Conservation (phyloP, 2,888 invertebrate species). For the Steinernema scapterisci region DNA sequence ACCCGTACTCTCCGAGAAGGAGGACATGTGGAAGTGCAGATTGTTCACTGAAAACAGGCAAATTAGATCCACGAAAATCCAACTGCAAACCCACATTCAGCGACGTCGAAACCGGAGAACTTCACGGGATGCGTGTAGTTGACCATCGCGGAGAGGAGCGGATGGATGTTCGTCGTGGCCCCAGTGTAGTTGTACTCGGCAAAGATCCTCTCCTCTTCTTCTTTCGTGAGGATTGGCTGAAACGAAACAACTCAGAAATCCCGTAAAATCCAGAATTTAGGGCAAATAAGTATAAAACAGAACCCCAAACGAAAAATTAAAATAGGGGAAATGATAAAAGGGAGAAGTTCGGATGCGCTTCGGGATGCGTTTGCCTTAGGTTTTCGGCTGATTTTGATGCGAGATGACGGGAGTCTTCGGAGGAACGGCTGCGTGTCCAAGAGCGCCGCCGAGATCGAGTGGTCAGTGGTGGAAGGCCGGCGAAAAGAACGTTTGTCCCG, state of each 20-base stretch:
- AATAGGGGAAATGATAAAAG: neutral
- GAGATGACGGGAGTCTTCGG: conserved; percentile 37
- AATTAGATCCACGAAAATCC: neutral
- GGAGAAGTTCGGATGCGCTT: neutral
- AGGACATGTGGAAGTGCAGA: conserved; percentile 97
- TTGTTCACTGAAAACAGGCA: conserved; percentile 79
- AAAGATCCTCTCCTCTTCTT: conserved; percentile 71
- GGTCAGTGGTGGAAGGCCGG: conserved; percentile 49
- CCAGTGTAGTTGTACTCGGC: conserved; percentile 83
- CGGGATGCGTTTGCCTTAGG: conserved; percentile 44
- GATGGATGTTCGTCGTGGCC: conserved; percentile 97
- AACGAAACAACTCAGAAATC: conserved; percentile 38
- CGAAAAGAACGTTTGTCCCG: conserved; percentile 62
- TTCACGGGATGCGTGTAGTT: conserved; percentile 99
- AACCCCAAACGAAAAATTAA: neutral
- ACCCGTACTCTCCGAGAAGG: conserved; percentile 96
- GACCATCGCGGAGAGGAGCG: conserved; percentile 96
- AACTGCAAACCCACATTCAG: conserved; percentile 77
- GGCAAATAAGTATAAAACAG: neutral
- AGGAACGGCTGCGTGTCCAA: conserved; percentile 57
- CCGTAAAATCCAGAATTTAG: conserved; percentile 5
- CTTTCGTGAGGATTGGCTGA: conserved; percentile 69
- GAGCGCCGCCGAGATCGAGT: conserved; percentile 58
- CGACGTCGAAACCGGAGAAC: conserved; percentile 95
- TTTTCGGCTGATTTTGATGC: conserved; percentile 28